phyloP scores from a whole-genome alignment of 2,888 invertebrate genomes.

The Tipula unca region DNA sequence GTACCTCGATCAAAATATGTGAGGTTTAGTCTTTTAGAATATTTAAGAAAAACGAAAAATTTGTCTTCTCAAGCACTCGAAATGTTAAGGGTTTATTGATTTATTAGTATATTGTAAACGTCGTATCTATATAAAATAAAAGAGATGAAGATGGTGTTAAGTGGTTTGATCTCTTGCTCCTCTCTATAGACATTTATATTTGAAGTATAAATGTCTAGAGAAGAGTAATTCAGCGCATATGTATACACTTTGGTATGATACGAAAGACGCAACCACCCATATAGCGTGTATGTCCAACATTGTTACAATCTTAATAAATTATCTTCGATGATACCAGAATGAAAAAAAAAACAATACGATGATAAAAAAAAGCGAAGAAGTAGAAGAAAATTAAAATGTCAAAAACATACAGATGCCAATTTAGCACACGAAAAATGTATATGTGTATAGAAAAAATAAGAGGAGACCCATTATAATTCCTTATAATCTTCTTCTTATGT shows the following conservation, averaged over 20 bases:
- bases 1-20: conserved; percentile 10
- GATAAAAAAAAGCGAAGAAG: neutral
- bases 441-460: neutral
- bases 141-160: neutral
- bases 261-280: neutral
- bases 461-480: conserved; percentile 8
- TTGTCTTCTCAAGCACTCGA: neutral
- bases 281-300: neutral
- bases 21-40: neutral
- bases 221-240: neutral
- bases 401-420: neutral
- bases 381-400: neutral
- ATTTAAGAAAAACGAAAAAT: neutral
- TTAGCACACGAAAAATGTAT: neutral
- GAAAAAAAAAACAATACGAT: neutral
- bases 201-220: neutral
- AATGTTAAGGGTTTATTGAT: neutral
- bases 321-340: neutral
- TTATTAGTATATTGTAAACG: neutral
- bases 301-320: conserved; percentile 14
- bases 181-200: neutral
- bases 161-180: neutral
- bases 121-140: neutral
- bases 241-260: neutral
- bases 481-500: neutral